Base-by-base conservation (phyloP, 2,888 invertebrate genomes). In the Ichneumoninae sp. region DNA sequence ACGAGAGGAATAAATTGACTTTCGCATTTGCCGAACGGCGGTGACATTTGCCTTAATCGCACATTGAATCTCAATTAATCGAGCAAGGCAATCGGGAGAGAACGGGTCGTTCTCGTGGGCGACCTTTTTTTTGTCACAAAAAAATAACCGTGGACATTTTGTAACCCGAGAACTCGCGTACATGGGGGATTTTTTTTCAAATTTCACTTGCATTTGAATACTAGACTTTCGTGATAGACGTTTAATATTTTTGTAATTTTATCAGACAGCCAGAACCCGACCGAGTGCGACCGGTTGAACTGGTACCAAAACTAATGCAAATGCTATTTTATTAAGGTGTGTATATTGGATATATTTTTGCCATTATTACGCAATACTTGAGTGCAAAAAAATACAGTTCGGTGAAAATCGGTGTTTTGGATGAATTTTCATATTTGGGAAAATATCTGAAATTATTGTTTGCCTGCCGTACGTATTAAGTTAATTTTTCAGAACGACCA, bases 21-120 rank as follows among this genome's bases (percentile, higher is more conserved):
- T 76, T 84, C 82, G 50, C 60, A 72, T 33, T 62, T 16, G 79
- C 62, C 22, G 47, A 76, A 68, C 26, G 71, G 8, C 54, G 79
- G 57, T 82, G 84, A 84, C 79, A 79, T 80, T 84, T 82, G 22
- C 65, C 76, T 44, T 62, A 30, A 79, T 79, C 68, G 50, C 60
- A 44, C 44, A 71, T 76, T 66, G 79, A 71, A 82, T 82, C 52
- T 69, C 10, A 30, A 82, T 84, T 44, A 50, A 68, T 40, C 22
- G 62, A 66, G 16, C 36, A 30, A 22, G 50, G 6, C 44, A 50
- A 6, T 50, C n/a, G 10, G 50, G 26, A 22, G 40, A n/a, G 19
- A 68, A 66, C 76, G 30, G 30, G 60, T 33, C 60, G n/a, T 4
- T 72, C 50, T 30, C 22, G 30, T 52, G 16, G 30, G 44, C 65